Evolutionary conservation across 53 echinoderm and acorn worm genomes (phyloP), one percentile per base, ranked within the genome.

Genomic region (Astropecten irregularis): DNA sequence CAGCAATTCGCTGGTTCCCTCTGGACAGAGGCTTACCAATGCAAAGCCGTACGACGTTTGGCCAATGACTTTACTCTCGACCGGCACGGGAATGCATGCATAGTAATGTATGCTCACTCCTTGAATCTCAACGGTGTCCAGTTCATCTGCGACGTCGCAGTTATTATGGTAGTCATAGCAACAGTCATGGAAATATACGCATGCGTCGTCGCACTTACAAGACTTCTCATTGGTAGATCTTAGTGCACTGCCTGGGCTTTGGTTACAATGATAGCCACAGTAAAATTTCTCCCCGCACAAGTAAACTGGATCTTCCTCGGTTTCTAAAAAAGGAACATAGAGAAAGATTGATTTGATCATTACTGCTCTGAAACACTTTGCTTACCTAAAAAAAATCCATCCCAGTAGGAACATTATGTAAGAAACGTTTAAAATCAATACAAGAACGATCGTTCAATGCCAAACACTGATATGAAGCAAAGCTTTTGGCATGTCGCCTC

Each of bases 141-240:
- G n/a, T 49, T 52, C n/a, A 53, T 1, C 3, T 16, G 13, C 29
- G 5, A 58, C 1, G 2, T 40, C 33, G 16, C 76, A 74, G 39
- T 56, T 74, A 15, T 37, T 2, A 1, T 6, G 36, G 58, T 74
- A 74, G 71, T 91, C 91, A 54, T 69, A 58, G 76, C 91, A 91
- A 52, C 91, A 91, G 46, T 91, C 87, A 20, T 66, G 52, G 36
- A 87, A 91, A 21, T 27, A 49, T 0, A 30, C 23, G 40, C 91
- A 91, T 2, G 66, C 76, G 1, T 58, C 60, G 52, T 91, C 91
- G 28, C 91, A 91, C 21, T 20, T 53, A 37, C 73, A 73, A 1
- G 39, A 28, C 14, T 35, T n/a, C n/a, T n/a, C n/a, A n/a, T n/a
- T n/a, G n/a, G 15, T 42, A 8, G 6, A 11, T 42, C 11, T 11